A percentile compares a stretch with the other conserved stretches of the same genome.
These are phyloP conservation scores for Gambusia yucatana DNA, from an alignment of 2,797 vertebrate genomes.

Conservation along the genomic window DNA sequence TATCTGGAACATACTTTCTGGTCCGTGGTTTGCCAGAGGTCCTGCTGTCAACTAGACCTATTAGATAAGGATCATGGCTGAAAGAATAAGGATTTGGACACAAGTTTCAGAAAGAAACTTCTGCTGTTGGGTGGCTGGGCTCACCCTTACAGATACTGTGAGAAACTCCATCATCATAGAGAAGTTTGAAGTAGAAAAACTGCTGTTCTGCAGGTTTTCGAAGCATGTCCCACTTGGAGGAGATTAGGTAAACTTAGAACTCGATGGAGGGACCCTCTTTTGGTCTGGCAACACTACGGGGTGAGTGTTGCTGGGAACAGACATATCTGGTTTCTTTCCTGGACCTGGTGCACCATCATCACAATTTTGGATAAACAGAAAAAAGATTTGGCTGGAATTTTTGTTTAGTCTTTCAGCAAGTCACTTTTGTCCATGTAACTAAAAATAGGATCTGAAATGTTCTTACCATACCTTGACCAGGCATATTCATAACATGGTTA, in stretches of 20 bases:
- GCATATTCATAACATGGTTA: neutral
- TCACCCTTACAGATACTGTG: neutral
- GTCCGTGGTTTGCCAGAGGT: neutral
- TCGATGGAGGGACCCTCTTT: neutral
- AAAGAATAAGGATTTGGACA: neutral
- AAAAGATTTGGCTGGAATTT: neutral
- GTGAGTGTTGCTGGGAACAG: neutral
- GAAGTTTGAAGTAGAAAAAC: neutral
- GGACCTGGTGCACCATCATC: neutral
- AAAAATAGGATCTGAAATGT: neutral
- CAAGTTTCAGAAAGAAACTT: neutral
- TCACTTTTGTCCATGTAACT: neutral
- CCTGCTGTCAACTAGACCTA: neutral
- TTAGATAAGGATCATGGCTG: neutral
- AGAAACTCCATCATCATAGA: neutral
- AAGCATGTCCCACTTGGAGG: neutral
- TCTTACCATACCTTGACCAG: neutral
- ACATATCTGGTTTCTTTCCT: neutral
- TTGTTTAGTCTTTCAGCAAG: constrained; percentile 4
- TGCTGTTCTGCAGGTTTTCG: neutral
- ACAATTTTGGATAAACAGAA: neutral
- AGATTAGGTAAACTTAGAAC: neutral
- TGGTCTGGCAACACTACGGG: neutral
- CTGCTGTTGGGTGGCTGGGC: neutral
- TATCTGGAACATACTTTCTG: neutral